A percentile compares a stretch with the other conserved stretches of the same genome.
These are phyloP conservation scores for Vanessa cardui DNA, from an alignment of 2,888 invertebrate genomes.

Conservation along the genomic window DNA sequence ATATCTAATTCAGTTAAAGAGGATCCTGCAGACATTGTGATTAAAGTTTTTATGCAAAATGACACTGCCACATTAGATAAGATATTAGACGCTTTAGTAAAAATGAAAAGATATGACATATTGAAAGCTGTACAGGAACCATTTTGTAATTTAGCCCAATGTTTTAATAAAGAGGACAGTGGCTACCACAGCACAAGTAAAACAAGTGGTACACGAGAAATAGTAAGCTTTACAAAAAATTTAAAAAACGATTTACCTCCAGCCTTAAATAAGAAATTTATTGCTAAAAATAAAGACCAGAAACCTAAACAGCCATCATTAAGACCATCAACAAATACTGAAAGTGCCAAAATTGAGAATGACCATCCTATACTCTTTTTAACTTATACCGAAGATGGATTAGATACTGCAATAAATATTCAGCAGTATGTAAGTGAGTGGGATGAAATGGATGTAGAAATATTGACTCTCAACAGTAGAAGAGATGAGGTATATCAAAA, in stretches of 20 bases:
- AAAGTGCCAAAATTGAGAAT: constrained; percentile 52
- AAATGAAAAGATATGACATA: constrained; percentile 78
- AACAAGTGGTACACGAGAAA: constrained; percentile 59
- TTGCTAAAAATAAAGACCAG: constrained; percentile 54
- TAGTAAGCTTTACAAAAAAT: constrained; percentile 65
- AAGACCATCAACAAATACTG: constrained; percentile 46
- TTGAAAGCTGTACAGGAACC: constrained; percentile 75
- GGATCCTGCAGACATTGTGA: constrained; percentile 79
- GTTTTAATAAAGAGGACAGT: constrained; percentile 71
- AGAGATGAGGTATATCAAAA: constrained; percentile 77
- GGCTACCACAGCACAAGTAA: constrained; percentile 71
- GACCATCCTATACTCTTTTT: constrained; percentile 72
- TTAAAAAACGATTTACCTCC: constrained; percentile 68
- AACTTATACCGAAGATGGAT: constrained; percentile 81
- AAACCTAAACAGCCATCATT: constrained; percentile 54
- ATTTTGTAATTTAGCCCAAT: constrained; percentile 62
- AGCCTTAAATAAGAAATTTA: constrained; percentile 64
- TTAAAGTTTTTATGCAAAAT: constrained; percentile 79
- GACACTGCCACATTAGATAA: constrained; percentile 80
- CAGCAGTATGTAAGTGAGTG: constrained; percentile 73
- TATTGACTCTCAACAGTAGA: constrained; percentile 75
- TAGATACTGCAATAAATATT: constrained; percentile 71
- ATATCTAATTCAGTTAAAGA: constrained; percentile 79
- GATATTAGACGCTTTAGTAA: constrained; percentile 73
- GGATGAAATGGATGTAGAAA: constrained; percentile 61